Evolutionary conservation across 2,113 vertebrate species (phyloP).

Genomic region (Crotalus helleri): DNA sequence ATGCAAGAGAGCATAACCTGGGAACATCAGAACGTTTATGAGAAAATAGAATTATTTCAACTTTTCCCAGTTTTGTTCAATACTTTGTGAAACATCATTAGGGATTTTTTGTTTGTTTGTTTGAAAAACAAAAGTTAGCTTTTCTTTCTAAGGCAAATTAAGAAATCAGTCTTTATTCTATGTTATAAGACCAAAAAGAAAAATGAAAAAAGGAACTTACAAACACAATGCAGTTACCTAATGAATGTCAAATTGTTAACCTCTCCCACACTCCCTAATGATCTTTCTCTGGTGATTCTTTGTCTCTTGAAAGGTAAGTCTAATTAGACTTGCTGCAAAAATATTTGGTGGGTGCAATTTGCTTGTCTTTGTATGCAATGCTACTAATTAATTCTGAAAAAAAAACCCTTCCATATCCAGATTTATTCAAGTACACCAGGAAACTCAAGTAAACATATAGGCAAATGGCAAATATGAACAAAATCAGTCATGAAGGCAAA

Average conservation of each 20-base stretch:
- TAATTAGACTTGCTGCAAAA: conserved; percentile 52
- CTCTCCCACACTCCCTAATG: not conserved
- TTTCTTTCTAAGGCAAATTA: not conserved
- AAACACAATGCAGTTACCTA: conserved; percentile 12
- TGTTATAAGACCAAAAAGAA: not conserved
- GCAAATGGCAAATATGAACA: conserved; percentile 15
- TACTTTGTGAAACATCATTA: not conserved
- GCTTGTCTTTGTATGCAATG: conserved; percentile 44
- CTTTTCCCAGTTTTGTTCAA: not conserved
- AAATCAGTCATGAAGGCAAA: not conserved
- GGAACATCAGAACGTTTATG: not conserved
- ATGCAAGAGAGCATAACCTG: not conserved
- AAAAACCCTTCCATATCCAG: conserved; percentile 28
- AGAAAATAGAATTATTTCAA: not conserved
- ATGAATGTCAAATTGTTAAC: conserved; percentile 43
- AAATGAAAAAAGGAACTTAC: not conserved
- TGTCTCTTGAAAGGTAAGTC: conserved; percentile 42
- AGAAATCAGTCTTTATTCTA: not conserved
- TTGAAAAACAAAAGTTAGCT: not conserved
- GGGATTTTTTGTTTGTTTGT: not conserved
- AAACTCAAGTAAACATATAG: conserved; percentile 12
- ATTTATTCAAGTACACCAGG: conserved; percentile 24
- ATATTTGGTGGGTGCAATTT: conserved; percentile 29
- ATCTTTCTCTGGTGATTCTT: conserved; percentile 16
- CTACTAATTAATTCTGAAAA: conserved; percentile 57